Percentiles rank a stretch among this genome's conserved stretches.
These are phyloP conservation scores for Liparis tanakae DNA, from an alignment of 2,797 vertebrate species.

Conservation along the genomic window DNA sequence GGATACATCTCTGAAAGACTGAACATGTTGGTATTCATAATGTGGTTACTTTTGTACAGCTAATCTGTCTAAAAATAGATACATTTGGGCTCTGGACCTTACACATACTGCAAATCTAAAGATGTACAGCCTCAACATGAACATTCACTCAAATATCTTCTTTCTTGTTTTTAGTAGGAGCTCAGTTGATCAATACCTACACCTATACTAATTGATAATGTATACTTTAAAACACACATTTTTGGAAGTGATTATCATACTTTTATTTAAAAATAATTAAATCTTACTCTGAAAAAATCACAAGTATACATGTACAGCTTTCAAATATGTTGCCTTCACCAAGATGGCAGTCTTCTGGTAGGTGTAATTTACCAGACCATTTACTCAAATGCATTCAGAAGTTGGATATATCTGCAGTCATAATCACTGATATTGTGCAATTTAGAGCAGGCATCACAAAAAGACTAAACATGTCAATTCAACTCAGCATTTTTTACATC, in stretches of 20 bases:
- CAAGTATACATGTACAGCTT: background rate
- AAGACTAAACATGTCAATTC: background rate
- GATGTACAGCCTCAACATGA: background rate
- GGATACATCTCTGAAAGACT: background rate
- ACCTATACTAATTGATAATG: background rate
- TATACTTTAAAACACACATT: constrained; percentile 2
- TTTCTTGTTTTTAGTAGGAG: background rate
- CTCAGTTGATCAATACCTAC: background rate
- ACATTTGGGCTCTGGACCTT: too few relatives aligned
- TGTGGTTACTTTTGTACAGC: background rate
- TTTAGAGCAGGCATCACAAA: background rate
- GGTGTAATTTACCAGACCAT: background rate
- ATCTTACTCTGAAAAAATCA: background rate
- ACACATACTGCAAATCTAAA: background rate
- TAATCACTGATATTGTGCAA: background rate
- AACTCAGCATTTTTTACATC: too few relatives aligned
- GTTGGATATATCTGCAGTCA: background rate
- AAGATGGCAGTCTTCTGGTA: background rate
- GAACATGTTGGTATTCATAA: background rate
- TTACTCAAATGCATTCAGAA: background rate
- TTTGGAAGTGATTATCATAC: background rate
- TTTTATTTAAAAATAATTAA: background rate
- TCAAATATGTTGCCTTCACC: background rate
- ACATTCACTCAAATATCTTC: background rate
- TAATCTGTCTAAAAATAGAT: background rate